Evolutionary conservation across 2,888 invertebrate species (phyloP), one percentile per base, ranked within the genome.

Genomic region (Xanthia icteritia): DNA sequence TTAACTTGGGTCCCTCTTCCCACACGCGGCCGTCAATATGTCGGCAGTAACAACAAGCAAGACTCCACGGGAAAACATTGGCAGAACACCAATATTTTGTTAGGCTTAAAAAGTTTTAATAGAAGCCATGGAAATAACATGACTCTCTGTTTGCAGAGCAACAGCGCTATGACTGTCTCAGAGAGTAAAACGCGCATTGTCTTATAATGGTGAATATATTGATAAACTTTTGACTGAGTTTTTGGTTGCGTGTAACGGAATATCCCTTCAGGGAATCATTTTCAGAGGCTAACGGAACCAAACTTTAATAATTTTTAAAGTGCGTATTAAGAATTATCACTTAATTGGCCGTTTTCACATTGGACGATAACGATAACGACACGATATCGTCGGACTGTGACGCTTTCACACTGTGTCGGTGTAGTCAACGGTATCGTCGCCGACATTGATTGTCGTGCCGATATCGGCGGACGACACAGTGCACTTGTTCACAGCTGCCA

Each of bases 31-130:
- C 79, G 74, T 71, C 79, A 82, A 79, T 83, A 79, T 77, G 73
- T 79, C 79, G 54, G 65, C 73, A 79, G 81, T 71, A 83, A 87
- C 67, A 87, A 83, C 82, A 81, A 72, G 63, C 81, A 73, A 82
- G 75, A 76, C 45, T 61, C 65, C 79, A 82, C 77, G 51, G 56
- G 56, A 77, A 81, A 86, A 81, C 82, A 89, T 77, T 78, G 71
- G 75, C 81, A 79, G 77, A 82, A 82, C 76, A 78, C 64, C 81
- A 83, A 88, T 88, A 88, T 87, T 86, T 83, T 86, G 82, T 82
- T 88, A 83, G 89, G 89, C 89, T 91, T 88, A 87, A 85, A 89
- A 92, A 91, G 89, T 92, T 92, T 90, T 90, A 90, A 90, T 89
- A 89, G 85, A 89, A 90, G 72, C 77, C 77, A 90, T 85, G 84